Percentiles rank a stretch among this genome's conserved stretches.
Conservation (phyloP, 1,140 invertebrate species). For the Panulirus ornatus region DNA sequence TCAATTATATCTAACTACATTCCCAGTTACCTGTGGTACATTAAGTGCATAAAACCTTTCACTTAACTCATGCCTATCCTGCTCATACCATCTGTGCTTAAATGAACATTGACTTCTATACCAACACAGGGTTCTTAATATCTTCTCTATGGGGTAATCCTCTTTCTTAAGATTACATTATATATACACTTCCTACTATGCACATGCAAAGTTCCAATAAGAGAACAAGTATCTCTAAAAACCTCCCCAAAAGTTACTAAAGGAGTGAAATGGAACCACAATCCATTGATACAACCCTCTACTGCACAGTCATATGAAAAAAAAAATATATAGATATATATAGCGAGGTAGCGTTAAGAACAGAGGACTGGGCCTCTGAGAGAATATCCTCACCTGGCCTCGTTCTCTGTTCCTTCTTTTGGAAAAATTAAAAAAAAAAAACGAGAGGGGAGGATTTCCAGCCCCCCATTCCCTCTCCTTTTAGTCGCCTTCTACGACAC, state of each 20-base stretch:
- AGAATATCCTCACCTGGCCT: too few relatives aligned
- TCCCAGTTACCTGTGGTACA: neutral
- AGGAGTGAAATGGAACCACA: neutral
- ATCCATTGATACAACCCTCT: neutral
- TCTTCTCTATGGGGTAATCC: neutral
- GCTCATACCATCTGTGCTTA: neutral
- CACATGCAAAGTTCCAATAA: neutral
- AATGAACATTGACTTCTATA: too few relatives aligned
- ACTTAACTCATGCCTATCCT: neutral
- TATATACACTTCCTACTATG: neutral
- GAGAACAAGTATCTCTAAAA: neutral
- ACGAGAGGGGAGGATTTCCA: too few relatives aligned
- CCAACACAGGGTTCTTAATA: too few relatives aligned
- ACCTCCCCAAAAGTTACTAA: neutral
- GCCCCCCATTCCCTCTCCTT: too few relatives aligned
- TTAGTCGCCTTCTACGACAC: too few relatives aligned
- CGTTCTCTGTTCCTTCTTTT: too few relatives aligned
- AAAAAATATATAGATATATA: too few relatives aligned
- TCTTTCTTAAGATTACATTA: neutral
- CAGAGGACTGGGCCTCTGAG: too few relatives aligned
- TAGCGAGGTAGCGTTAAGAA: too few relatives aligned
- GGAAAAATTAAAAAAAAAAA: too few relatives aligned
- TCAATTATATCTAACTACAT: neutral
- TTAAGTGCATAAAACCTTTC: neutral
- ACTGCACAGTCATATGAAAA: neutral